Evolutionary conservation across 2,797 vertebrate genomes (phyloP), one percentile per base, ranked within the genome.

Genomic region (Miichthys miiuy): DNA sequence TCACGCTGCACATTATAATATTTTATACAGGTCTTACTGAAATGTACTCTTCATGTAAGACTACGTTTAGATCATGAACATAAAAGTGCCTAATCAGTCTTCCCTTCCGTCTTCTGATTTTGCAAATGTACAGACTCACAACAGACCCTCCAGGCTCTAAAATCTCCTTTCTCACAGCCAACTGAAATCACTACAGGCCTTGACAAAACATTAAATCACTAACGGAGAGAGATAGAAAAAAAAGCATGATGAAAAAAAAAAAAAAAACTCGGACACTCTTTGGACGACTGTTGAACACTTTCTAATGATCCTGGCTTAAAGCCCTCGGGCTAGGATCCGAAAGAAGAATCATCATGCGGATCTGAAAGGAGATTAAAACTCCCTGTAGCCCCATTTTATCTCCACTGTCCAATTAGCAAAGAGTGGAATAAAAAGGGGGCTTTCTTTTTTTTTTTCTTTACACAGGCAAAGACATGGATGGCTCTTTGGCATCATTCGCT

Each of bases 301-400:
- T 84, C 81, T 90, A 91, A 93, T 84, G 91, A 92, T 89, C 77
- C 82, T 75, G 75, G 78, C 81, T 87, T 47, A 62, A 81, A 81
- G 75, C 86, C 88, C 76, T 56, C 23, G 18, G 87, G 88, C 86
- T 55, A 62, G 42, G 75, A 85, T 80, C 81, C 81, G 69, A 69
- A 69, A 85, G 84, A 79, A 84, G 80, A 87, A 88, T 86, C 83
- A 83, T 81, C 86, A 64, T 72, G 47, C 47, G 27, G 80, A 86
- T 90, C 87, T 87, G 75, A 89, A 74, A 88, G 77, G 68, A 88
- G 90, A 92, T 92, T 92, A 90, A 91, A 91, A 90, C 67, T 89
- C 89, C 88, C 91, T 0, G 42, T 72, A 75, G 88, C 66, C 86
- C 79, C 83, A 88, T 90, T 92, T 90, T 82, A 68, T 85, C 76